Evolutionary conservation across 2,113 vertebrate genomes (phyloP).

Genomic region (Cyanoliseus patagonus): DNA sequence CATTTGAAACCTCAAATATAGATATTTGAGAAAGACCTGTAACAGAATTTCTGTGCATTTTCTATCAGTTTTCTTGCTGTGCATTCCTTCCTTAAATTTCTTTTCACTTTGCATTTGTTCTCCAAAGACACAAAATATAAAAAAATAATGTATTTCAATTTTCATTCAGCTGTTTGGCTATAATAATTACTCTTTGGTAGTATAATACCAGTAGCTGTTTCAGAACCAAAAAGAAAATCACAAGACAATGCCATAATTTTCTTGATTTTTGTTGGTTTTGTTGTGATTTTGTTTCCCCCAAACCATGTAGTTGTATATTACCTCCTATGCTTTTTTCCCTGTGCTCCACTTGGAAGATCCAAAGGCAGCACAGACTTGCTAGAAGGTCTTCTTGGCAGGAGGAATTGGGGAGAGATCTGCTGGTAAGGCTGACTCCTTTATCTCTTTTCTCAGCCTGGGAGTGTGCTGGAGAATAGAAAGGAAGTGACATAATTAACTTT

Average conservation of each 20-base stretch:
- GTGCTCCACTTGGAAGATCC: neutral
- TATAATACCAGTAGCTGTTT: neutral
- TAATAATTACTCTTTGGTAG: neutral
- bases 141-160: neutral
- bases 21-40: neutral
- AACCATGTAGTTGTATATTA: neutral
- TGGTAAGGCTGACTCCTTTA: neutral
- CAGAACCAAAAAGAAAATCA: neutral
- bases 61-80: neutral
- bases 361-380: neutral
- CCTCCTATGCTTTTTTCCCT: neutral
- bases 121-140: neutral
- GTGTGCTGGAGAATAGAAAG: neutral
- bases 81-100: neutral
- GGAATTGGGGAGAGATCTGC: neutral
- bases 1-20: neutral
- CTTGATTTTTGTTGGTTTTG: neutral
- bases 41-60: neutral
- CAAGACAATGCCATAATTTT: neutral
- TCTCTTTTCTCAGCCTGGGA: neutral
- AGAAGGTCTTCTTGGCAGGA: neutral
- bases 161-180: neutral
- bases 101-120: neutral
- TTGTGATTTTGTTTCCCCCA: neutral
- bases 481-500: slow-evolving; percentile 47